phyloP scores from a whole-genome alignment of 2,888 invertebrate genomes.

The Drosophila paucipuncta region DNA sequence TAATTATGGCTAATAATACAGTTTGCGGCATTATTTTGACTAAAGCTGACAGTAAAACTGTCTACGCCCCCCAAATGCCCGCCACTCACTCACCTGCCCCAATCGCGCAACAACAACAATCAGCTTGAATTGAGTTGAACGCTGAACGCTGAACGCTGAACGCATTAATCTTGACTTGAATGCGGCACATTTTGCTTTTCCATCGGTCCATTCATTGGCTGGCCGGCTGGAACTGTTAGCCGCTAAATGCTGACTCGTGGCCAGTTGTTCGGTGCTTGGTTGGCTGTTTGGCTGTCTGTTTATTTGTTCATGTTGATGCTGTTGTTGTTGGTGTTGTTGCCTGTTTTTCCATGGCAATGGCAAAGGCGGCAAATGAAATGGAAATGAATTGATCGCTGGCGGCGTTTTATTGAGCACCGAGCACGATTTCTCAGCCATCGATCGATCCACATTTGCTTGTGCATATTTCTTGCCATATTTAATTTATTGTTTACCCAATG shows the following conservation, averaged over 20 bases:
- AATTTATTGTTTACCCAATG: slow-evolving; percentile 63
- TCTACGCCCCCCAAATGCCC: slow-evolving; percentile 62
- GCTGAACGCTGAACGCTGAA: slow-evolving; percentile 68
- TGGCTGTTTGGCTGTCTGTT: slow-evolving; percentile 16
- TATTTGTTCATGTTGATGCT: background rate
- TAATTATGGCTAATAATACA: slow-evolving; percentile 80
- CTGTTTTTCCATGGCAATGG: slow-evolving; percentile 66
- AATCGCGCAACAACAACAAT: slow-evolving; percentile 26
- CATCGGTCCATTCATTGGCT: slow-evolving; percentile 58
- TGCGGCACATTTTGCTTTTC: slow-evolving; percentile 53
- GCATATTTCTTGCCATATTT: slow-evolving; percentile 64
- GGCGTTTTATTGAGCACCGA: slow-evolving; percentile 75
- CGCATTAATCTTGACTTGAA: slow-evolving; percentile 77
- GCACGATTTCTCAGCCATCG: slow-evolving; percentile 71
- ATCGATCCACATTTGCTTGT: slow-evolving; percentile 69
- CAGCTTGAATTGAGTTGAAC: slow-evolving; percentile 40
- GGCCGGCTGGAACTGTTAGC: slow-evolving; percentile 24
- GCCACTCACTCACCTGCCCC: slow-evolving; percentile 32
- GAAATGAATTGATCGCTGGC: slow-evolving; percentile 71
- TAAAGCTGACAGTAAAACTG: slow-evolving; percentile 75
- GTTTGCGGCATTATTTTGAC: slow-evolving; percentile 71
- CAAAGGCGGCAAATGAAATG: slow-evolving; percentile 69
- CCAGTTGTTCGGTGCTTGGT: slow-evolving; percentile 36
- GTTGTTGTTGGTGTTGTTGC: slow-evolving; percentile 3
- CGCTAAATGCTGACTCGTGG: slow-evolving; percentile 43